These are phyloP conservation scores for Gonioctena quinquepunctata DNA, from an alignment of 1,140 invertebrate species.

Conservation along the genomic window DNA sequence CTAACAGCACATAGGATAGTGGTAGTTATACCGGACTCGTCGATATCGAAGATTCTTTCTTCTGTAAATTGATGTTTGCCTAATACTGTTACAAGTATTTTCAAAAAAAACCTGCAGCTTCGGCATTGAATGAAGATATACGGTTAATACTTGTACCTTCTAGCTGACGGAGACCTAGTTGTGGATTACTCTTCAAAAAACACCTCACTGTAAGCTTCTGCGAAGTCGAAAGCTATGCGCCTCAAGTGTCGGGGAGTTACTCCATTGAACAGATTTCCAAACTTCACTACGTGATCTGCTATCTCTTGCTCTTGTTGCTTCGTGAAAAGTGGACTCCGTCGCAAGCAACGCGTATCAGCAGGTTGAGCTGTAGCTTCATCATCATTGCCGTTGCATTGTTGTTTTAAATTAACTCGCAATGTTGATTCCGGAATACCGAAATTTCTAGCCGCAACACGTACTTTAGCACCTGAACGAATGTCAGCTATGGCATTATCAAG, in stretches of 20 bases:
- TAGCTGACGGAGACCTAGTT: conserved; percentile 27
- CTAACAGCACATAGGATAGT: conserved; percentile 44
- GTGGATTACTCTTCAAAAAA: conserved; percentile 47
- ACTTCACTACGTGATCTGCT: conserved; percentile 19
- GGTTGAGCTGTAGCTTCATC: too few relatives aligned
- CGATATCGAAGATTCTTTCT: neutral
- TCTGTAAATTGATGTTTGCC: conserved; percentile 10
- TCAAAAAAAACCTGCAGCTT: conserved; percentile 31
- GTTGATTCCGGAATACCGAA: neutral
- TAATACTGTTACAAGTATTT: conserved; percentile 11
- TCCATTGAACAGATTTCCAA: conserved; percentile 18
- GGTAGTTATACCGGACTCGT: neutral
- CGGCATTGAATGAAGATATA: conserved; percentile 29
- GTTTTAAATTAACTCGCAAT: neutral
- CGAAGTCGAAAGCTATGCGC: conserved; percentile 23
- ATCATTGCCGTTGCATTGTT: neutral
- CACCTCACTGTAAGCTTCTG: conserved; percentile 33
- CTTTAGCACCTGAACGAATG: conserved; percentile 9
- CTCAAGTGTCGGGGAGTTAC: conserved; percentile 9
- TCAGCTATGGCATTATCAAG: conserved; percentile 15
- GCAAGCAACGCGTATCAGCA: too few relatives aligned
- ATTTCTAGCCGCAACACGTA: too few relatives aligned
- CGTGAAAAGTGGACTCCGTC: conserved; percentile 10
- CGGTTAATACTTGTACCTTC: conserved; percentile 34
- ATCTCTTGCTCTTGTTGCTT: conserved; percentile 8